Base-by-base conservation (phyloP, 2,888 invertebrate genomes). In the Pyrrhia umbra region DNA sequence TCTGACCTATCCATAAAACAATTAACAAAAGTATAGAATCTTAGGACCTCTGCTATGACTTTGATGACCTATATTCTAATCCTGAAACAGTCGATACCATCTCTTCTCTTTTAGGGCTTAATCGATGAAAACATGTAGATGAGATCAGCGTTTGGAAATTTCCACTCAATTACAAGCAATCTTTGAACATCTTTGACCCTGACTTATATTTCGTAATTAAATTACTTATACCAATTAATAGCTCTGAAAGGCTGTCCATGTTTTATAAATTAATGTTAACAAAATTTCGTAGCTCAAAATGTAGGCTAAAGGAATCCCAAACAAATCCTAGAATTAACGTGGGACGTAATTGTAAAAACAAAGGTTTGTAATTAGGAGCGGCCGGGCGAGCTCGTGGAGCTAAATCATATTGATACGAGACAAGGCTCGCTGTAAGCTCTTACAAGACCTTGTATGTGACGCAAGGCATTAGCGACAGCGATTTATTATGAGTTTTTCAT, bases 321-420 rank as follows among this genome's bases (percentile, higher is more conserved):
- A 69, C 69, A 77, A 82, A 77, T 69, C 67, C 68, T 77, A 70
- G 66, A 76, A 74, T 80, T 77, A 78, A 49, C 16, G 16, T 25
- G 20, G 37, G 51, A 45, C 47, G 59, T 84, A 83, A 80, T 84
- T 77, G 75, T 76, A 83, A 83, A 77, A 82, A 84, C 84, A 86
- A 83, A 83, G 79, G 79, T 83, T 81, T 85, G 83, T 85, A 86
- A 83, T 79, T 79, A 77, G 78, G 71, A 82, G 79, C 76, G 75
- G 80, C 81, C 81, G 75, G 80, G 81, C 81, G 79, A 75, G 79
- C 83, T 80, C 18, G 59, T 75, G 81, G 79, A 80, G 83, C 83
- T 87, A 87, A 85, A 86, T 90, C 86, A 88, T 89, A 89, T 88
- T 86, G 90, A 88, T 89, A 87, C 88, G 82, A 86, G 85, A 79